Evolutionary conservation across 2,888 invertebrate species (phyloP).

Genomic region (Rosalia funebris): DNA sequence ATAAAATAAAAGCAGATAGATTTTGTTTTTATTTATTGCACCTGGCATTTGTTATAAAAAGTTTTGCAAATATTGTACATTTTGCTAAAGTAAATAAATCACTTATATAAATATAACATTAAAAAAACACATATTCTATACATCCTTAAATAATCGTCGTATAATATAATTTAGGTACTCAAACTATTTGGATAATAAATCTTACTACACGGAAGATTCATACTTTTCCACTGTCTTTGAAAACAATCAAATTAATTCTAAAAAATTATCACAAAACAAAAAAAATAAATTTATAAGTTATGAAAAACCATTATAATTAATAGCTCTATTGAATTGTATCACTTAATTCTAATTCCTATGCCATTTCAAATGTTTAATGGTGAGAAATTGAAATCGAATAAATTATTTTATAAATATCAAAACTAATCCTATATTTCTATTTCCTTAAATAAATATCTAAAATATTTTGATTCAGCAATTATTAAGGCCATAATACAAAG

Average conservation of each 20-base stretch:
- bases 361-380: not conserved
- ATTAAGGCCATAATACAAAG: conserved; percentile 34
- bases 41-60: conserved; percentile 44
- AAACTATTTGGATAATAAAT: conserved; percentile 20
- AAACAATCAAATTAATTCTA: conserved; percentile 18
- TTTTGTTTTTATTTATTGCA: conserved; percentile 39
- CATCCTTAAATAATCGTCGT: conserved; percentile 16
- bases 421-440: conserved; percentile 23
- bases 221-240: conserved; percentile 7
- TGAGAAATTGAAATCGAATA: conserved; percentile 19
- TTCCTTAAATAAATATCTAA: conserved; percentile 24
- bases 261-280: conserved; percentile 28
- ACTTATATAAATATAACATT: conserved; percentile 31
- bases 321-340: conserved; percentile 11
- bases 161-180: conserved; percentile 17
- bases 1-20: too few relatives aligned
- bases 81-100: conserved; percentile 32
- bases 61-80: conserved; percentile 30
- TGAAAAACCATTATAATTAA: conserved; percentile 6
- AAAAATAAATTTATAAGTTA: conserved; percentile 15
- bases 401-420: conserved; percentile 24
- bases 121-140: conserved; percentile 31
- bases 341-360: conserved; percentile 17
- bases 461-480: conserved; percentile 37
- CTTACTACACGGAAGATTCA: conserved; percentile 20